These are phyloP conservation scores for Seriola quinqueradiata DNA, from an alignment of 2,113 vertebrate genomes.

Conservation along the genomic window DNA sequence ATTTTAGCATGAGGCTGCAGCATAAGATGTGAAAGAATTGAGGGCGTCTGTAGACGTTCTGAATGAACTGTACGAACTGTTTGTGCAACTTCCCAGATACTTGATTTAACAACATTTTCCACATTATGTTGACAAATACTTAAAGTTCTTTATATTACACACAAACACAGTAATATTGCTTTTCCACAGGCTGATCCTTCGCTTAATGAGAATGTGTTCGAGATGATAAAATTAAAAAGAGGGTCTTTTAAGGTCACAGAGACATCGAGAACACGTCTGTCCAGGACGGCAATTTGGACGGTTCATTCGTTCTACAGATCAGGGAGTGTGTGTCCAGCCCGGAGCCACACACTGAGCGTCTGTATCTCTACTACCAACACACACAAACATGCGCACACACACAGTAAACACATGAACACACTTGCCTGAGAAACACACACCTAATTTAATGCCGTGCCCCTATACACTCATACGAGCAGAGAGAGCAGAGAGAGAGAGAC, in stretches of 20 bases:
- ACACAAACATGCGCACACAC: slow-evolving; percentile 5
- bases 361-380: neutral
- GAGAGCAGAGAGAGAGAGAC: no score
- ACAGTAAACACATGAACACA: neutral
- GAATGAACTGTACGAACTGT: no score
- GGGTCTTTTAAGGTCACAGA: slow-evolving; percentile 14
- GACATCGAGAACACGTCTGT: neutral
- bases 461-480: neutral
- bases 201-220: slow-evolving; percentile 19
- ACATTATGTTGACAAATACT: no score
- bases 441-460: neutral
- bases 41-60: no score
- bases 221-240: neutral
- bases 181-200: neutral
- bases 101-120: no score
- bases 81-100: no score
- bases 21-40: no score
- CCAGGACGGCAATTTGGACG: slow-evolving; percentile 41
- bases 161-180: neutral
- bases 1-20: no score
- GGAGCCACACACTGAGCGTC: slow-evolving; percentile 21
- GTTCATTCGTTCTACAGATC: slow-evolving; percentile 50
- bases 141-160: neutral
- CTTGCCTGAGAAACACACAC: neutral
- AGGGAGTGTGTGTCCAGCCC: slow-evolving; percentile 52